A percentile compares a stretch with the other conserved stretches of the same genome.
Conservation (phyloP, 2,113 vertebrate genomes). For the Hyla sarda region DNA sequence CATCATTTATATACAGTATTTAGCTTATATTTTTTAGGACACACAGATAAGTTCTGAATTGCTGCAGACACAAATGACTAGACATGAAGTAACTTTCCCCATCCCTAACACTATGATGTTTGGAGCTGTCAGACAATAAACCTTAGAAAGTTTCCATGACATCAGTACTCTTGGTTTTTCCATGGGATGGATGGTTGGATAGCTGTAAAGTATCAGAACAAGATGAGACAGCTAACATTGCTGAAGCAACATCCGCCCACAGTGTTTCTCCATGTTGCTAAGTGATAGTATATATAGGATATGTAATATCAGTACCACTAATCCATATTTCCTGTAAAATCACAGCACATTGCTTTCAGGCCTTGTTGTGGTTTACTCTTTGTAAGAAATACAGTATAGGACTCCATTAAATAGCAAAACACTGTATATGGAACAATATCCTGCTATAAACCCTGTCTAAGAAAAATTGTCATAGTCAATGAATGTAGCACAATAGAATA, state of each 20-base stretch:
- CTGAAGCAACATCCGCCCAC: constrained; percentile 16
- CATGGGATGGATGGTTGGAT: constrained; percentile 10
- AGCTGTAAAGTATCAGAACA: constrained; percentile 22
- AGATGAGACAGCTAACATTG: constrained; percentile 30
- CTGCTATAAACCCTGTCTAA: not conserved
- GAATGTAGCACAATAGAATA: not conserved
- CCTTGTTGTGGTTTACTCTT: not conserved
- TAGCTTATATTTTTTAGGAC: not conserved
- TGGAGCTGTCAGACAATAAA: not conserved
- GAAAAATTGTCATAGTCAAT: not conserved
- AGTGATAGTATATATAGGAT: constrained; percentile 5
- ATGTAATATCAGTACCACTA: constrained; percentile 14
- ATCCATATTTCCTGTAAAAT: not conserved
- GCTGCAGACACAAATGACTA: too few relatives aligned
- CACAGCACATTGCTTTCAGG: not conserved
- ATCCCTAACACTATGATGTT: not conserved
- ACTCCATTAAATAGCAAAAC: not conserved
- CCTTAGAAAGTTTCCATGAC: constrained; percentile 25
- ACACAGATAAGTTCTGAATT: not conserved
- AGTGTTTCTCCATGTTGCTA: constrained; percentile 28
- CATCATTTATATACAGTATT: not conserved
- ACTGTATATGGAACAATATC: not conserved
- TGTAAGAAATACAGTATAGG: not conserved
- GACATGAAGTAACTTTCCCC: not conserved
- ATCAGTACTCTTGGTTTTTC: constrained; percentile 19